Percentiles rank a stretch among this genome's conserved stretches.
Conservation (phyloP, 2,888 invertebrate species). For the Elegia similella region DNA sequence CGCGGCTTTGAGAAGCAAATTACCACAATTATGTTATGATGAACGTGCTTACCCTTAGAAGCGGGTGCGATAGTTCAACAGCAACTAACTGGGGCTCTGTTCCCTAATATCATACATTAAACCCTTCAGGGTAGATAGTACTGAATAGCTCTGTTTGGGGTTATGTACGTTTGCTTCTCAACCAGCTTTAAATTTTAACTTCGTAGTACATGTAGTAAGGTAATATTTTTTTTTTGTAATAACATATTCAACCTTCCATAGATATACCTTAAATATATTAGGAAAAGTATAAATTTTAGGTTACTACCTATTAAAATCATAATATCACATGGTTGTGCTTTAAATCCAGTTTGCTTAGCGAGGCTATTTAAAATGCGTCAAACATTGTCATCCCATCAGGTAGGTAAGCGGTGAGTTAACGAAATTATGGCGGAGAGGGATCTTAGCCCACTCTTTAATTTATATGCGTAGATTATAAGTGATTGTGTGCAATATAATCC, state of each 20-base stretch:
- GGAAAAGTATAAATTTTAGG: no score
- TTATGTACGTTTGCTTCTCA: constrained; percentile 4
- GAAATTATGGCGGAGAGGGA: constrained; percentile 82
- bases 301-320: background rate
- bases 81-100: no score
- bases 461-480: constrained; percentile 62
- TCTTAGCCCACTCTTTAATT: constrained; percentile 72
- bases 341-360: constrained; percentile 70
- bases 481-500: constrained; percentile 77
- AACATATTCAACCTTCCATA: no score
- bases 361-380: constrained; percentile 60
- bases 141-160: background rate
- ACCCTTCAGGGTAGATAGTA: no score
- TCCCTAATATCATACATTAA: no score
- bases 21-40: background rate
- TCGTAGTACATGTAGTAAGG: no score
- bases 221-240: no score
- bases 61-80: no score
- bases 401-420: constrained; percentile 79
- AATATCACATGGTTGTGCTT: constrained; percentile 21
- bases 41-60: no score
- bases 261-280: no score
- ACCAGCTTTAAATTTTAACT: background rate
- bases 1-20: background rate
- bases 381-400: constrained; percentile 74